Evolutionary conservation across 2,113 vertebrate species (phyloP), one percentile per base, ranked within the genome.

Genomic region (Cryptomyrus ogoouensis): DNA sequence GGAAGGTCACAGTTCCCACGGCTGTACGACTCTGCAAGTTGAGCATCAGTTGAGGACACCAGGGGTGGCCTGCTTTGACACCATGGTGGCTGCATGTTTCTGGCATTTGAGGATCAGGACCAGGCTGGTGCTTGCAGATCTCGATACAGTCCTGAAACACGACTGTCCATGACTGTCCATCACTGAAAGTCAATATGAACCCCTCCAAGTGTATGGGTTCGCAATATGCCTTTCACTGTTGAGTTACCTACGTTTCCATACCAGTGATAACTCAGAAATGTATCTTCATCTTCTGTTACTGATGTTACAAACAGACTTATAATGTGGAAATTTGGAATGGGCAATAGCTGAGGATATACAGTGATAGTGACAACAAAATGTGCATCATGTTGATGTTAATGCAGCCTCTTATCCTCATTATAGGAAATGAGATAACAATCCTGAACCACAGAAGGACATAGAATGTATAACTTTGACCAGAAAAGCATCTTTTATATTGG

Each of bases 401-500:
- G 19, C 13, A 27, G 19, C n/a, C 58, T 66, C 90, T 90, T 93
- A 93, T 93, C 88, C 91, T 91, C 13, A 90, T 94, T 92, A 92
- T 15, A 91, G 70, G 62, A 88, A 91, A 92, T 91, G 53, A 92
- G 92, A 89, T 58, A 83, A n/a, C 44, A 15, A 31, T 85, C 17
- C 91, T 17, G 24, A 87, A 89, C 87, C 70, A 88, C 85, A 58
- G 50, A 49, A 3, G 88, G 62, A 90, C 49, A 66, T 56, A 53
- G 52, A 86, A 91, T 80, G 50, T 84, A 17, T 35, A 87, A 87
- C 89, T 91, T 31, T 80, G 86, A 83, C 12, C 66, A 89, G 77
- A 52, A 3, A 91, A 91, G 91, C 88, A 88, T 92, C 83, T 94
- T 94, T 94, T 93, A 93, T 90, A 91, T 87, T 91, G 90, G 92